Conservation (phyloP, 2,113 vertebrate species). For the Eulemur rufifrons region DNA sequence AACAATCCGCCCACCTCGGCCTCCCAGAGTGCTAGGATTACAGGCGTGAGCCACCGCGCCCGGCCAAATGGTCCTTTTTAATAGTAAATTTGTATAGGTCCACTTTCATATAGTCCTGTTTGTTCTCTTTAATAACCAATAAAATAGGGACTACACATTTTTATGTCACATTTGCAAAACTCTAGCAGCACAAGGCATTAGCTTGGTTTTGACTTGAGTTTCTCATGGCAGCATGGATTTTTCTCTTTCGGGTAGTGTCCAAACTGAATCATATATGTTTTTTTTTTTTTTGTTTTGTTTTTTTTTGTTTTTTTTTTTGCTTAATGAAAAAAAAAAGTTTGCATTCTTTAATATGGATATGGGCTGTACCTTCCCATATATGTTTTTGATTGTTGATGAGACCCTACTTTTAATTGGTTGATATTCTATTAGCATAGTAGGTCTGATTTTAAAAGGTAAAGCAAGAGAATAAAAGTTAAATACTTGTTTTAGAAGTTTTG, state of each 20-base stretch:
- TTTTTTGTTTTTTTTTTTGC: no score
- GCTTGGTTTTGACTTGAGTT: conserved; percentile 13
- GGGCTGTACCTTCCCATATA: not conserved
- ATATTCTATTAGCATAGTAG: not conserved
- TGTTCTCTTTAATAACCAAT: conserved; percentile 23
- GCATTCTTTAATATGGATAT: no score
- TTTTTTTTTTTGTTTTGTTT: not conserved
- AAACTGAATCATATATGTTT: not conserved
- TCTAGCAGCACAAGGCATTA: not conserved
- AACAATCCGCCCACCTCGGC: no score
- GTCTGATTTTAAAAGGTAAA: conserved; percentile 14
- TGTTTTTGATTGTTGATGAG: not conserved
- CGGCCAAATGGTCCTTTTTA: not conserved
- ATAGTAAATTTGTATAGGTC: not conserved
- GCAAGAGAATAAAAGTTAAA: not conserved
- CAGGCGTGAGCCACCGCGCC: no score
- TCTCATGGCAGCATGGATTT: not conserved
- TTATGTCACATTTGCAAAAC: not conserved
- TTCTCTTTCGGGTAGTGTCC: not conserved
- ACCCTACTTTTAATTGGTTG: not conserved
- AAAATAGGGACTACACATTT: not conserved
- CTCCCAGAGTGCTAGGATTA: no score
- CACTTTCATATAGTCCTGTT: not conserved
- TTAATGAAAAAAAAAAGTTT: no score
- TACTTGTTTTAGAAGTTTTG: conserved; percentile 3